Base-by-base conservation (phyloP, 2,888 invertebrate species). In the Apotomis capreana region DNA sequence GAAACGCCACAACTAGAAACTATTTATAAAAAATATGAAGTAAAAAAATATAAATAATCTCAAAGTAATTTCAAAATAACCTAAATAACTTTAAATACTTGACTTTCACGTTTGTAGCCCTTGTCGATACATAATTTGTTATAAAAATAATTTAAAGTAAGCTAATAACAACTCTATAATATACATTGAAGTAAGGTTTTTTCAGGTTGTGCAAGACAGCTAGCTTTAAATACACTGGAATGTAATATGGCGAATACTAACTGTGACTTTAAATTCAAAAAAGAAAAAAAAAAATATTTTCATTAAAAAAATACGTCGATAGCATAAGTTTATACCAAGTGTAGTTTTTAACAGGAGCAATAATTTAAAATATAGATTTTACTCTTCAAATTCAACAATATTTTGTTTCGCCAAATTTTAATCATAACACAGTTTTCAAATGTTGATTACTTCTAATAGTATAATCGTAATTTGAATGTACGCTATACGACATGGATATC, bases 51-150 rank as follows among this genome's bases (percentile, higher is more conserved):
- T 84, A 82, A 84, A 87, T 92, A 92, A 92, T 92, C 92, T 92
- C 92, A 92, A 79, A 82, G 88, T 92, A 92, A 92, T 92, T 92
- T 92, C 91, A 91, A 87, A 85, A 82, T 85, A 84, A 81, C 84
- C 84, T 86, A 87, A 84, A 83, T 82, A 79, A 75, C 76, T 74
- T 77, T 78, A 76, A 81, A 80, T 80, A 74, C 75, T 78, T 85
- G 84, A 86, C 84, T 86, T 83, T 80, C 79, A 76, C 72, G 81
- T 77, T 80, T 80, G 78, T 79, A 72, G 72, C 72, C 51, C 36
- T 57, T 72, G 68, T 63, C 71, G 55, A 68, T 68, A 72, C 62
- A 63, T 68, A 72, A 68, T 62, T 68, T 63, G 52, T 57, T 68
- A 65, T 13, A 65, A 74, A 40, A 74, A 15, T 60, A 52, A 73